Evolutionary conservation across 2,113 vertebrate genomes (phyloP), one percentile per base, ranked within the genome.

Genomic region (Tenrec ecaudatus): DNA sequence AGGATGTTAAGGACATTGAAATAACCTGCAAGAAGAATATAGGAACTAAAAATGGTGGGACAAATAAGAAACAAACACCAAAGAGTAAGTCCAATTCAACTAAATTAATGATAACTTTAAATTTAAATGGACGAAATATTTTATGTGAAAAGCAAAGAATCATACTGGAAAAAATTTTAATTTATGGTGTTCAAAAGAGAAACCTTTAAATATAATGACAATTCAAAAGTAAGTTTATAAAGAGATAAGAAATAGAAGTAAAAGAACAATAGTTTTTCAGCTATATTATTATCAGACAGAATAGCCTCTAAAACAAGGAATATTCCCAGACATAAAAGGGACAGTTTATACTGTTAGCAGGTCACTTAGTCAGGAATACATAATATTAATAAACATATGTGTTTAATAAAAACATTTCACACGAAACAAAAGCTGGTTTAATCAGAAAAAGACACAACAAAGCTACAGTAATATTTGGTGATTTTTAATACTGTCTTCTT

Each of bases 101-200:
- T 79, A 82, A 92, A 71, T 73, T 33, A 53, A 53, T 53, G 47
- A 88, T 69, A 27, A 86, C 43, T 94, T 82, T 77, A 53, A 92
- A 82, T 84, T 53, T 47, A 85, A 92, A 64, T 71, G 16, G 2
- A 33, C 77, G 58, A 82, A 71, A 82, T 57, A 16, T 1, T 71
- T 5, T 68, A 89, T 53, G 93, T 62, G 69, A 88, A 91, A 94
- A 23, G 33, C 22, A 89, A 19, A 82, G 43, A 69, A 5, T 57
- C 75, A 62, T 23, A 66, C 66, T 62, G 69, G 47, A n/a, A n/a
- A n/a, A n/a, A 53, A 53, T 12, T 53, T 53, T 53, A 53, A 5
- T 53, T 53, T 5, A 12, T 53, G 47, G 47, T 53, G 47, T 53
- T 53, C 47, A 53, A 53, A 53, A 53, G 9, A 14, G 4, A 53